phyloP scores from a whole-genome alignment of 2,113 vertebrate species.

The Setophaga petechia region DNA sequence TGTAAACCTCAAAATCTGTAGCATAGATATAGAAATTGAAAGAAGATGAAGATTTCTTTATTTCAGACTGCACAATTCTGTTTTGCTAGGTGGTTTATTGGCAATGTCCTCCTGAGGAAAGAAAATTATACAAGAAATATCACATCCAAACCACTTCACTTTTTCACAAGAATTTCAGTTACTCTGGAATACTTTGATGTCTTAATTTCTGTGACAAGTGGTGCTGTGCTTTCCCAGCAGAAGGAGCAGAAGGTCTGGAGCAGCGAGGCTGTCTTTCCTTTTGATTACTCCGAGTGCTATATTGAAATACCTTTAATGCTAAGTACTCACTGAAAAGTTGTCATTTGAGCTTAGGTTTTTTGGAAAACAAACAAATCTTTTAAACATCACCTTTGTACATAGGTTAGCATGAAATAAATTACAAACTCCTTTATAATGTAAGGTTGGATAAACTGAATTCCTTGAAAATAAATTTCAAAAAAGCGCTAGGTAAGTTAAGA shows the following conservation, averaged over 20 bases:
- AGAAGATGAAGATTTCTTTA: neutral
- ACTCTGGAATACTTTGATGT: conserved; percentile 42
- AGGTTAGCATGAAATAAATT: neutral
- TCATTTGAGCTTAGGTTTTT: neutral
- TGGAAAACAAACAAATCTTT: neutral
- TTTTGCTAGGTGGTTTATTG: neutral
- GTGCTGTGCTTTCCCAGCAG: conserved; percentile 21
- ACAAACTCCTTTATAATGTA: neutral
- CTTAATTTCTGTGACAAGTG: conserved; percentile 52
- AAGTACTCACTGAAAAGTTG: neutral
- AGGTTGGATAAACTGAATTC: neutral
- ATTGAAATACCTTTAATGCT: conserved; percentile 20
- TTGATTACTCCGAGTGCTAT: neutral
- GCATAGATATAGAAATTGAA: neutral
- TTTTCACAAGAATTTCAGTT: conserved; percentile 19
- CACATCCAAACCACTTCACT: neutral
- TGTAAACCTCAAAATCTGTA: neutral
- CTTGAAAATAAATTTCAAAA: neutral
- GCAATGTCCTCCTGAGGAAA: neutral
- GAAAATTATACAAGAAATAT: neutral
- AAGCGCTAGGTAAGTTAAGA: neutral
- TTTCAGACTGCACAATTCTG: neutral
- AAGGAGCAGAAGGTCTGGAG: conserved; percentile 47
- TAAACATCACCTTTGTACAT: neutral
- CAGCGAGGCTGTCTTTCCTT: conserved; percentile 14